These are phyloP conservation scores for Limonius californicus DNA, from an alignment of 1,140 invertebrate species.

Conservation along the genomic window DNA sequence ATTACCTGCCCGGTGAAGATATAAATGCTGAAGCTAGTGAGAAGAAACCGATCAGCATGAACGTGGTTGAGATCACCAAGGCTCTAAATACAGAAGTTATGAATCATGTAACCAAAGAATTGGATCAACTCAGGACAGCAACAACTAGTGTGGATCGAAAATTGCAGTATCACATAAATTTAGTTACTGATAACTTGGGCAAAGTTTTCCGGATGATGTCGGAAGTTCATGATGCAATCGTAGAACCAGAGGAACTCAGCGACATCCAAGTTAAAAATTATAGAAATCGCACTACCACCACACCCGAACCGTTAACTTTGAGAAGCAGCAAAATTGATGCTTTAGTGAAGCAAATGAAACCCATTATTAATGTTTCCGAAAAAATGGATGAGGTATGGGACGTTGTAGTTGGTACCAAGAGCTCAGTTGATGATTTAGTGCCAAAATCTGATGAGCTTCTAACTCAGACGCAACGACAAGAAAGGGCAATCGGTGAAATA, in stretches of 20 bases:
- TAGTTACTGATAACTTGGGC: conserved; percentile 75
- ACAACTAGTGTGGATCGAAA: conserved; percentile 78
- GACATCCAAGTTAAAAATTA: conserved; percentile 42
- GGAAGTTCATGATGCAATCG: conserved; percentile 75
- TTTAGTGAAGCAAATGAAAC: conserved; percentile 71
- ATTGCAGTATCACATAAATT: conserved; percentile 77
- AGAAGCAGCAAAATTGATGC: conserved; percentile 73
- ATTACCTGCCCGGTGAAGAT: conserved; percentile 72
- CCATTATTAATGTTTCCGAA: conserved; percentile 78
- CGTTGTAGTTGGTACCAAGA: conserved; percentile 81
- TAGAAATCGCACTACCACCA: conserved; percentile 51
- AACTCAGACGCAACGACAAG: conserved; percentile 80
- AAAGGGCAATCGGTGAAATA: conserved; percentile 81
- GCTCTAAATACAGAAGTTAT: conserved; percentile 71
- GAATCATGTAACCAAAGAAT: conserved; percentile 69
- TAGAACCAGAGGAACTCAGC: conserved; percentile 52
- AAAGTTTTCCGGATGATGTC: conserved; percentile 71
- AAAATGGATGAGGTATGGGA: conserved; percentile 90
- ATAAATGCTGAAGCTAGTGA: conserved; percentile 81
- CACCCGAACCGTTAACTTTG: conserved; percentile 49
- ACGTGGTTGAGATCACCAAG: conserved; percentile 74
- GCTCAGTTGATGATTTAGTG: conserved; percentile 75
- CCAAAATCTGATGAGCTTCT: conserved; percentile 81
- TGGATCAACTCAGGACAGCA: conserved; percentile 67
- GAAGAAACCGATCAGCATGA: conserved; percentile 76